Conservation (phyloP, 2,113 vertebrate species). For the Takifugu bimaculatus region DNA sequence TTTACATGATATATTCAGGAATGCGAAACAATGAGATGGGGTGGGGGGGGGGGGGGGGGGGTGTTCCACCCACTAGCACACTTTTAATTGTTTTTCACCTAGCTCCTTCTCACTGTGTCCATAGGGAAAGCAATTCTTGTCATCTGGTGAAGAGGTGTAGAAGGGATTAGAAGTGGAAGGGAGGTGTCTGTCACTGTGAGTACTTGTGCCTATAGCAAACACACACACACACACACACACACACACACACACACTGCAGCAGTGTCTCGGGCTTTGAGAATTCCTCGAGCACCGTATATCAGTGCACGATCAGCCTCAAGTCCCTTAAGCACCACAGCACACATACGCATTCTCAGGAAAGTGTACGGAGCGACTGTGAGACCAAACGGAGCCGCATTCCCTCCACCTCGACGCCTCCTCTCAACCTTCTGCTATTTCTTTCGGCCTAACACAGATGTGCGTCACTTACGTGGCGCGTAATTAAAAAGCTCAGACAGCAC, state of each 20-base stretch:
- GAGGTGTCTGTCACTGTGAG: conserved; percentile 46
- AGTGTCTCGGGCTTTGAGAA: conserved; percentile 30
- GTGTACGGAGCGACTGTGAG: conserved; percentile 36
- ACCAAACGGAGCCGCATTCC: conserved; percentile 23
- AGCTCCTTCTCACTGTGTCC: conserved; percentile 28
- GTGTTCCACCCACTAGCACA: conserved; percentile 35
- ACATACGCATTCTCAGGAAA: conserved; percentile 30
- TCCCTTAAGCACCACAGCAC: conserved; percentile 37
- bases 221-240: conserved; percentile 23
- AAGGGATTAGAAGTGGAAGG: conserved; percentile 38
- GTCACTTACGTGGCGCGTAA: conserved; percentile 40
- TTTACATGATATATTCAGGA: conserved; percentile 9
- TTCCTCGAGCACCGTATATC: conserved; percentile 31
- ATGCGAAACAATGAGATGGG: conserved; percentile 20
- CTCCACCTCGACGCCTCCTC: conserved; percentile 28
- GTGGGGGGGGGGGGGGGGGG: conserved; percentile 35
- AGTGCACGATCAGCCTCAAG: conserved; percentile 22
- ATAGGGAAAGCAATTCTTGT: conserved; percentile 51
- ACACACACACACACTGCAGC: conserved; percentile 31
- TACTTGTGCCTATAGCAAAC: conserved; percentile 47
- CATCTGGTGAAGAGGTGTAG: conserved; percentile 51
- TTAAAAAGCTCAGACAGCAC: conserved; percentile 56
- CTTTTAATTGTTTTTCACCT: conserved; percentile 53
- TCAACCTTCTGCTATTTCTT: conserved; percentile 36
- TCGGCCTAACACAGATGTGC: conserved; percentile 45